A percentile compares a stretch with the other conserved stretches of the same genome.
Conservation (phyloP, 2,797 vertebrate genomes). For the Crenichthys baileyi region DNA sequence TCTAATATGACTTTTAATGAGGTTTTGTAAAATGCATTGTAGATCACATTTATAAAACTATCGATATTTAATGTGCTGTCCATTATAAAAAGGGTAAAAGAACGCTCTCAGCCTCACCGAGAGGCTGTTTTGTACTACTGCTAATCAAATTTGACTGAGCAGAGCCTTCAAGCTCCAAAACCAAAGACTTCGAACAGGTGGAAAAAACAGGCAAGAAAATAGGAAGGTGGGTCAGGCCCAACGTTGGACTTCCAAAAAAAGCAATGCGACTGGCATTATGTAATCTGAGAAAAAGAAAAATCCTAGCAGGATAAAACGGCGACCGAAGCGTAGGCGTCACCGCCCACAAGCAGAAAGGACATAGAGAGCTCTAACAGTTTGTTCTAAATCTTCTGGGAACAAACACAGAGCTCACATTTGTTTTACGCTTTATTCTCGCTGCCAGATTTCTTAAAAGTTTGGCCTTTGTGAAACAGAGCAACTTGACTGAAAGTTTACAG, state of each 20-base stretch:
- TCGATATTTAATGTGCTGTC: not conserved
- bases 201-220: not conserved
- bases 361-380: conserved; percentile 64
- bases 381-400: conserved; percentile 60
- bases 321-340: conserved; percentile 66
- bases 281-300: conserved; percentile 55
- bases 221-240: conserved; percentile 16
- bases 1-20: not conserved
- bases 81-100: not conserved
- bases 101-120: not conserved
- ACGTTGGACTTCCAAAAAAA: conserved; percentile 14
- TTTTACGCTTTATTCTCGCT: conserved; percentile 55
- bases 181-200: not conserved
- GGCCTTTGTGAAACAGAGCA: conserved; percentile 18
- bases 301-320: conserved; percentile 61
- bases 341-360: conserved; percentile 64
- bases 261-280: conserved; percentile 60
- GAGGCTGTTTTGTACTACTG: not conserved
- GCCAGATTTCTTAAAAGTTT: conserved; percentile 42
- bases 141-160: not conserved
- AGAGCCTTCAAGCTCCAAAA: not conserved
- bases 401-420: conserved; percentile 53
- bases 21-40: not conserved
- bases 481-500: conserved; percentile 18
- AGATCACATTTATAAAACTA: not conserved